Evolutionary conservation across 2,113 vertebrate species (phyloP), one percentile per base, ranked within the genome.

Genomic region (Etia nguti): DNA sequence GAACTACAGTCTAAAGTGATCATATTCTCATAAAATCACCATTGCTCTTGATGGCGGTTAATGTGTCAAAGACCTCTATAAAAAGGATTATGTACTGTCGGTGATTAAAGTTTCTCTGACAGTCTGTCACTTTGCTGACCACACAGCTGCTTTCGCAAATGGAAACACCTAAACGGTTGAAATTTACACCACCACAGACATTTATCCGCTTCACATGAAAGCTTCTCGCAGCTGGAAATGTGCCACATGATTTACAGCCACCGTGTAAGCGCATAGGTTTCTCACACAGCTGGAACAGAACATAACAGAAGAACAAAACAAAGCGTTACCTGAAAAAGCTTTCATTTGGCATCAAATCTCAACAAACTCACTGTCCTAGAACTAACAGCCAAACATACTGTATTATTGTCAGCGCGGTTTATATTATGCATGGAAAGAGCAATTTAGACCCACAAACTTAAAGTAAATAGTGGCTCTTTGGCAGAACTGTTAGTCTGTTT

Each of bases 11-110:
- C 48, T 11, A 36, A 79, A 86, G 79, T 16, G 11, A 68, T 65
- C 38, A 52, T n/a, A 80, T 81, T 68, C 52, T 70, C 83, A 88
- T 88, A 91, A 93, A 92, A 80, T 41, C 46, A 60, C 29, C n/a
- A 83, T 38, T 79, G 82, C 24, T 87, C 60, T 15, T 60, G 15
- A 26, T 36, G 20, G 81, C 73, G 11, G 29, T 89, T 95, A 91
- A 92, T 79, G n/a, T 3, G 5, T 41, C n/a, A 34, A 29, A 59
- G 43, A 65, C 2, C 16, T 36, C 26, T 43, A 9, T 77, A 56
- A 60, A 54, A 48, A 8, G 0, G 22, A 50, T 70, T 80, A 59
- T 65, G 22, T 18, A 24, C 41, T 26, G 38, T 46, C 1, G 6
- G 56, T 7, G 70, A 24, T 31, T 13, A 18, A 50, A 20, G 46